phyloP scores from a whole-genome alignment of 2,797 vertebrate species.

The Pachyuromys duprasi region DNA sequence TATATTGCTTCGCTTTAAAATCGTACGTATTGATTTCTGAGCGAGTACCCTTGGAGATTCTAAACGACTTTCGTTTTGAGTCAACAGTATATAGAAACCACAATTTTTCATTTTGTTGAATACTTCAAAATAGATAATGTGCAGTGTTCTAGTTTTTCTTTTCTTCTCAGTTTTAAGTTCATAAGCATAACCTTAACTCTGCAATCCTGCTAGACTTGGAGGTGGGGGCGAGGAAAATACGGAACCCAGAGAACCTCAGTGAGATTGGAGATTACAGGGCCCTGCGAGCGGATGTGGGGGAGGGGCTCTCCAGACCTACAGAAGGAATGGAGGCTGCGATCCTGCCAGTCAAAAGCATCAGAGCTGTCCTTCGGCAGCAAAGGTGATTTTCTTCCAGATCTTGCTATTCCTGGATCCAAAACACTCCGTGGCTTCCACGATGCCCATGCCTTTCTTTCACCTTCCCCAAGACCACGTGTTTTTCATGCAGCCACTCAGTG shows the following conservation, averaged over 20 bases:
- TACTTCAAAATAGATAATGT: not conserved
- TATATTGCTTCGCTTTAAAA: not conserved
- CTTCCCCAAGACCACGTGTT: too few relatives aligned
- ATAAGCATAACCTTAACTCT: not conserved
- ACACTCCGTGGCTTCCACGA: not conserved
- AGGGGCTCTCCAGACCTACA: not conserved
- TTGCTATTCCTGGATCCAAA: not conserved
- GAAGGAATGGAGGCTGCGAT: not conserved
- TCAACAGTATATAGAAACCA: constrained; percentile 4
- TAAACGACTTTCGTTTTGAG: not conserved
- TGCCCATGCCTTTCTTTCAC: not conserved
- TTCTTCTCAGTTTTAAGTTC: not conserved
- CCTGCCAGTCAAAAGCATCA: not conserved
- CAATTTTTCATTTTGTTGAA: not conserved
- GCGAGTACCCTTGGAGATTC: not conserved
- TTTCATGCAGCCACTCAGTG: not conserved
- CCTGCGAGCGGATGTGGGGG: too few relatives aligned
- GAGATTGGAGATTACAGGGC: not conserved
- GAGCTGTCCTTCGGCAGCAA: too few relatives aligned
- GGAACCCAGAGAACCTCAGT: not conserved
- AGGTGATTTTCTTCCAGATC: not conserved
- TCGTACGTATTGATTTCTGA: not conserved
- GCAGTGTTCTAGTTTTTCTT: not conserved
- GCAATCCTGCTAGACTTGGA: not conserved
- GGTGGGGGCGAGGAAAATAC: not conserved